A percentile compares a stretch with the other conserved stretches of the same genome.
phyloP scores from a whole-genome alignment of 2,113 vertebrate species.

The Neogobius melanostomus region DNA sequence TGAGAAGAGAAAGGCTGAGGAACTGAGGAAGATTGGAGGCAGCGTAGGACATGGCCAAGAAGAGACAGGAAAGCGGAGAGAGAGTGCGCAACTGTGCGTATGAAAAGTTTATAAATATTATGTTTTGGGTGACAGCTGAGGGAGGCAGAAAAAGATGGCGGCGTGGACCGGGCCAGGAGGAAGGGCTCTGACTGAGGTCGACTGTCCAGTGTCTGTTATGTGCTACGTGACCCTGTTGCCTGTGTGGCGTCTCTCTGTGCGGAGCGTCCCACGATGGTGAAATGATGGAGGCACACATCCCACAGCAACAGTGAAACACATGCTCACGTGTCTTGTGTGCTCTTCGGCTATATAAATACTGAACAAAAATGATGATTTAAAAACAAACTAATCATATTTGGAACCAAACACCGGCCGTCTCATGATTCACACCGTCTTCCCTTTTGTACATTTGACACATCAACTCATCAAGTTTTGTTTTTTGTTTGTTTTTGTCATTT shows the following conservation, averaged over 20 bases:
- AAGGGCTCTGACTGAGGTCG: constrained; percentile 65
- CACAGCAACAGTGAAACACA: constrained; percentile 73
- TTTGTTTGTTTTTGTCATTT: constrained; percentile 22
- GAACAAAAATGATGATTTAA: constrained; percentile 65
- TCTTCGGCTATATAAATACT: constrained; percentile 75
- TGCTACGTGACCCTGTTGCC: constrained; percentile 75
- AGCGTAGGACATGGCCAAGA: constrained; percentile 42
- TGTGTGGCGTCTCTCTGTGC: constrained; percentile 34
- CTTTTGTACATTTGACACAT: constrained; percentile 72
- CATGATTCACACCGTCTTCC: constrained; percentile 69
- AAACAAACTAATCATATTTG: constrained; percentile 63
- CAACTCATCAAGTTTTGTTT: constrained; percentile 34
- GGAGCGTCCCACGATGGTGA: constrained; percentile 21
- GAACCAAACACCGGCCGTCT: constrained; percentile 69
- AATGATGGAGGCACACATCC: constrained; percentile 59
- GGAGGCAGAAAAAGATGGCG: constrained; percentile 35
- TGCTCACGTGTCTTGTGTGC: constrained; percentile 77
- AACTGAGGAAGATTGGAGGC: constrained; percentile 40
- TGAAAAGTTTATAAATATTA: constrained; percentile 70
- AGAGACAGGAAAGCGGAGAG: constrained; percentile 42
- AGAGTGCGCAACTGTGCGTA: constrained; percentile 56
- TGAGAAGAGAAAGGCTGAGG: constrained; percentile 44
- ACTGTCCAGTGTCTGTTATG: constrained; percentile 76
- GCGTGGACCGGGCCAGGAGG: constrained; percentile 42
- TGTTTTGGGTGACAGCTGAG: constrained; percentile 42